Evolutionary conservation across 1,140 invertebrate genomes (phyloP).

Genomic region (Dysdera silvatica): DNA sequence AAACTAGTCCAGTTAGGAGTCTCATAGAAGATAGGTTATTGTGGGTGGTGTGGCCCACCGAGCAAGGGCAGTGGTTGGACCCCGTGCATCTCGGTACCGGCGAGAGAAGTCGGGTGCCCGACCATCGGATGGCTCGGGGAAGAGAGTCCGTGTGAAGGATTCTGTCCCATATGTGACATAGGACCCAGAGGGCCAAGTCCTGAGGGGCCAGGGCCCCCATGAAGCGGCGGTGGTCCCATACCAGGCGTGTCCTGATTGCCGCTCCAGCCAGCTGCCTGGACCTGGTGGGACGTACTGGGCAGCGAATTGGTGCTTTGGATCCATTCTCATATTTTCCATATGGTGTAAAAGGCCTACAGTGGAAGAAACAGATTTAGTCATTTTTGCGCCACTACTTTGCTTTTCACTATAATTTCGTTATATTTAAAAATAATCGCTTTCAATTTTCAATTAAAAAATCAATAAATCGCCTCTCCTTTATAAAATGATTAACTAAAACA

Average conservation of each 20-base stretch:
- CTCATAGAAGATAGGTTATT: slow-evolving; percentile 29
- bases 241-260: slow-evolving; percentile 60
- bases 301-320: slow-evolving; percentile 90
- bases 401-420: no score
- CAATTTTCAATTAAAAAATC: no score
- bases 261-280: slow-evolving; percentile 77
- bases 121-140: slow-evolving; percentile 29
- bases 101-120: slow-evolving; percentile 26
- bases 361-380: no score
- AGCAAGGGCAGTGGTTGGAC: slow-evolving; percentile 31
- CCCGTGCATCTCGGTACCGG: slow-evolving; percentile 29
- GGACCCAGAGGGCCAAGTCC: slow-evolving; percentile 29
- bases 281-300: slow-evolving; percentile 87
- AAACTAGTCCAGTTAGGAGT: slow-evolving; percentile 16
- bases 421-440: no score
- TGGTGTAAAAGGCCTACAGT: slow-evolving; percentile 73
- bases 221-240: slow-evolving; percentile 22
- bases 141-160: slow-evolving; percentile 29
- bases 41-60: slow-evolving; percentile 27
- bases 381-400: no score
- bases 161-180: slow-evolving; percentile 29
- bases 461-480: no score
- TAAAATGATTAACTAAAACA: no score
- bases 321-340: slow-evolving; percentile 95
- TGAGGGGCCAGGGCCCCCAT: slow-evolving; percentile 29